phyloP scores from a whole-genome alignment of 2,888 invertebrate species.

The Chloroclysta siterata region DNA sequence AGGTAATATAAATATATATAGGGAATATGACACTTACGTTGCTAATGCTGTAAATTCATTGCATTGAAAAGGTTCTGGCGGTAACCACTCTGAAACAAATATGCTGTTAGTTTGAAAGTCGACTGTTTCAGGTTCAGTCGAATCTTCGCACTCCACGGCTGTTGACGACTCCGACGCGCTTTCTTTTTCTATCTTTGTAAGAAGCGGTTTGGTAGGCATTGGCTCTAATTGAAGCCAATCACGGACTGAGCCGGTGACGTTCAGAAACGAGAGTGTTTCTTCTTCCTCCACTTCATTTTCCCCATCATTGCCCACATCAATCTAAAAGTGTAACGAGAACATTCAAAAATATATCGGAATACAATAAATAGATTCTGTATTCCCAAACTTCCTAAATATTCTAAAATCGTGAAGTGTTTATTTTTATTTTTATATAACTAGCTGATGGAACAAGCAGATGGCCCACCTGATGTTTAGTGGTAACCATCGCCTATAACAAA shows the following conservation, averaged over 20 bases:
- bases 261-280: slow-evolving; percentile 67
- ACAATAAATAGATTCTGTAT: not conserved
- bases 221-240: slow-evolving; percentile 75
- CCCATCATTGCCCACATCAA: slow-evolving; percentile 14
- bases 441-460: no score
- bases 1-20: not conserved
- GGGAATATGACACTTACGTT: slow-evolving; percentile 82
- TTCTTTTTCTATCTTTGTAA: slow-evolving; percentile 41
- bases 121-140: slow-evolving; percentile 13
- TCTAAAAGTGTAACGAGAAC: slow-evolving; percentile 13
- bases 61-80: slow-evolving; percentile 77
- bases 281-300: slow-evolving; percentile 45
- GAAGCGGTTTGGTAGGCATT: slow-evolving; percentile 55
- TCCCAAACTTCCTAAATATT: not conserved
- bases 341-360: not conserved
- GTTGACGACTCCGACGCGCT: slow-evolving; percentile 44
- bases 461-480: no score
- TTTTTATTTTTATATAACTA: no score
- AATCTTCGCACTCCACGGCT: slow-evolving; percentile 44
- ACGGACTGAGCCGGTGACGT: slow-evolving; percentile 67
- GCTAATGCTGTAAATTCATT: slow-evolving; percentile 85
- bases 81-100: slow-evolving; percentile 85
- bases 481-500: no score
- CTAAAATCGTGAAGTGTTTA: no score
- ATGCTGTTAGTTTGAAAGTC: slow-evolving; percentile 48